These are phyloP conservation scores for Nansenia antarctica DNA, from an alignment of 2,113 vertebrate species.

Conservation along the genomic window DNA sequence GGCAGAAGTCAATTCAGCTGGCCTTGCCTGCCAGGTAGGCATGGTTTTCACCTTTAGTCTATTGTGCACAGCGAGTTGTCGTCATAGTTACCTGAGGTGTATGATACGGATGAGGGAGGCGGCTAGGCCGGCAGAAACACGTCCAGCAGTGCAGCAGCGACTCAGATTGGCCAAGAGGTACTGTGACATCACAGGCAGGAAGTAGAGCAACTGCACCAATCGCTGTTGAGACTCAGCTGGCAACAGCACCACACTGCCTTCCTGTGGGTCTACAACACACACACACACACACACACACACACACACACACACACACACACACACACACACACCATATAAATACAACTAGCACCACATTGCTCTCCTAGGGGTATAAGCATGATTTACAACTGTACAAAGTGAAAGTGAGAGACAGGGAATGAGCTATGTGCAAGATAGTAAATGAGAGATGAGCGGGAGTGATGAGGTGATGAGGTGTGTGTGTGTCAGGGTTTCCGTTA, in stretches of 20 bases:
- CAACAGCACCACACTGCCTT: slow-evolving; percentile 88
- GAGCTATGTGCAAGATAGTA: neutral
- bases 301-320: slow-evolving; percentile 22
- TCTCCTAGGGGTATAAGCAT: neutral
- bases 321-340: slow-evolving; percentile 7
- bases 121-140: slow-evolving; percentile 83
- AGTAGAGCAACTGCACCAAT: slow-evolving; percentile 92
- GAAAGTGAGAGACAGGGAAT: neutral
- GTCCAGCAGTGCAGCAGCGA: slow-evolving; percentile 89
- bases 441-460: slow-evolving; percentile 8
- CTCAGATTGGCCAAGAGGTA: slow-evolving; percentile 86
- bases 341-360: neutral
- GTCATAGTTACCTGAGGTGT: slow-evolving; percentile 81
- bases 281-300: slow-evolving; percentile 22
- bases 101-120: slow-evolving; percentile 88
- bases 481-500: no score
- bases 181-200: slow-evolving; percentile 84
- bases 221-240: slow-evolving; percentile 86
- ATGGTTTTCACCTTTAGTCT: neutral
- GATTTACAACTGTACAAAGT: neutral
- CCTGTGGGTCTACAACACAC: slow-evolving; percentile 84
- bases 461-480: neutral
- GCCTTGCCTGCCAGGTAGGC: neutral
- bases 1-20: neutral
- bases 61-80: neutral